Base-by-base conservation (phyloP, 2,888 invertebrate species). In the Zygaena filipendulae region DNA sequence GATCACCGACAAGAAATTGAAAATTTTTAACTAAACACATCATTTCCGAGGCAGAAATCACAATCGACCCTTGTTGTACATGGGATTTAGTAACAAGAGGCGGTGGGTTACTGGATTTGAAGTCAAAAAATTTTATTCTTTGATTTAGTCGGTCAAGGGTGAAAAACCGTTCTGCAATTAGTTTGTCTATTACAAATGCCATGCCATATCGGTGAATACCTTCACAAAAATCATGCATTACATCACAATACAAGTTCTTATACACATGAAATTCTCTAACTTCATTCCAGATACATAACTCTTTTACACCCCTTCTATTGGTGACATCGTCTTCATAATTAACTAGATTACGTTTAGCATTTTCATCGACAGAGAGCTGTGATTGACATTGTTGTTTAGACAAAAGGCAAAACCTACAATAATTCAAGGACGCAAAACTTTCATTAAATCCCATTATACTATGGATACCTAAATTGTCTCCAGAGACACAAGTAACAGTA, bases 381-480 rank as follows among this genome's bases (percentile, higher is more conserved):
- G 11, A 11, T 11, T 22, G 22, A 11, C 22, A 22, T 11, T 22
- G 7, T 11, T 11, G 22, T 22, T 11, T 11, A 22, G 11, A 9
- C 22, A 11, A 22, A 9, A 23, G 14, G 34, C 52, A 52, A 35
- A 51, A 39, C 38, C 53, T 39, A 37, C 52, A 52, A 32, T 29
- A 52, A 35, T 42, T 34, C 21, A 30, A 44, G 8, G 44, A 28
- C 9, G 38, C 33, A 40, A 52, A 52, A 27, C 39, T 45, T 39
- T 49, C 46, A 11, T 33, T 27, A 16, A 38, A 41, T 4, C 51
- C 50, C 13, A 45, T 36, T 21, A 49, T 35, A 8, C 35, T 32
- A 29, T 52, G 42, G 6, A 47, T 13, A 3, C 49, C 52, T 29
- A 49, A 36, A 27, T 52, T 51, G 32, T 52, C 52, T 5, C 50